A percentile compares a stretch with the other conserved stretches of the same genome.
Evolutionary conservation across 2,888 invertebrate genomes (phyloP).

Genomic region (Hermaeophaga mercurialis): DNA sequence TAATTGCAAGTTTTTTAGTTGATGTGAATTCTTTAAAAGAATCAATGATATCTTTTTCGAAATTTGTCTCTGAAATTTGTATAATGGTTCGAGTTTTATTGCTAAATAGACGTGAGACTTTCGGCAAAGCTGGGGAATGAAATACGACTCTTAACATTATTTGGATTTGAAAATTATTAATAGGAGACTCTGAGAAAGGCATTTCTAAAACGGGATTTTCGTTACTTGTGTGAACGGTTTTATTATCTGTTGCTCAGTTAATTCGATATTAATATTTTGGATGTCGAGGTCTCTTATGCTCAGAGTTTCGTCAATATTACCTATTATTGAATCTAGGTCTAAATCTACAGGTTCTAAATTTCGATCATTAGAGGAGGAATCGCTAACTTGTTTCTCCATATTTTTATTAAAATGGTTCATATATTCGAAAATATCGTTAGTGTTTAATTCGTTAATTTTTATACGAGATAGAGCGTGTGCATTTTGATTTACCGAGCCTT

Average conservation of each 20-base stretch:
- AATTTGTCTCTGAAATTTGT: conserved; percentile 12
- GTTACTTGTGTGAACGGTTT: conserved; percentile 21
- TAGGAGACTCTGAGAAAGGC: conserved; percentile 8
- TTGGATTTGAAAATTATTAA: conserved; percentile 11
- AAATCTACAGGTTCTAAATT: background rate
- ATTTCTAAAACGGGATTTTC: conserved; percentile 16
- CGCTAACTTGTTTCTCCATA: too few species aligned
- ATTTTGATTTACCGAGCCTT: too few species aligned
- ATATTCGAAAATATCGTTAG: too few species aligned
- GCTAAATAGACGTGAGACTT: too few species aligned
- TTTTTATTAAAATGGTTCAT: too few species aligned
- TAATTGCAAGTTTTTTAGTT: conserved; percentile 4
- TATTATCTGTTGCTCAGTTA: conserved; percentile 13
- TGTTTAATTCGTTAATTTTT: too few species aligned
- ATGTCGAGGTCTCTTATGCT: background rate
- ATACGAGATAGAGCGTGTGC: background rate
- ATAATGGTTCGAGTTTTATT: conserved; percentile 19
- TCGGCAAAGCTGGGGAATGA: background rate
- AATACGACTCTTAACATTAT: too few species aligned
- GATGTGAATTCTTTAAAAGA: too few species aligned
- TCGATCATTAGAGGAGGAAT: too few species aligned
- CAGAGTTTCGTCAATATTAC: background rate
- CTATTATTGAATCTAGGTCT: background rate
- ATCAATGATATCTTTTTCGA: conserved; percentile 16
- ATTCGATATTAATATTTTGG: conserved; percentile 1